Conservation (phyloP, 2,113 vertebrate genomes). For the Cricetomys ansorgei region DNA sequence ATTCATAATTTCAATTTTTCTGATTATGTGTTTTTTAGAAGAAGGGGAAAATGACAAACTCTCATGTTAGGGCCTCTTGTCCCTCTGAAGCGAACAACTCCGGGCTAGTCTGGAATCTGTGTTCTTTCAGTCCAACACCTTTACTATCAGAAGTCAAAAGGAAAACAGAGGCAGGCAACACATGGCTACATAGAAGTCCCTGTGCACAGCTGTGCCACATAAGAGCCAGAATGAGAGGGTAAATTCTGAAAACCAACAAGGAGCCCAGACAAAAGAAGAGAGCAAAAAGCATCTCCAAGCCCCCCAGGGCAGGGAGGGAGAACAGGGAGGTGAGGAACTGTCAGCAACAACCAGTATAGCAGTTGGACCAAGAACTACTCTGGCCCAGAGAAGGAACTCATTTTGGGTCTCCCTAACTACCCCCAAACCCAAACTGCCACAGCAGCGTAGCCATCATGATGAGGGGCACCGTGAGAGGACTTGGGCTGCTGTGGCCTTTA, state of each 20-base stretch:
- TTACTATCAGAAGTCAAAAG: not conserved
- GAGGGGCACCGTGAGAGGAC: too few relatives aligned
- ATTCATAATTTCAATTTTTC: conserved; percentile 1
- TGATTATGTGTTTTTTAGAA: conserved; percentile 18
- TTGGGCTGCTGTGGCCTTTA: not conserved
- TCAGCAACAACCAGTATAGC: not conserved
- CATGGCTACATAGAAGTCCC: not conserved
- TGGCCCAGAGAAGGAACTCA: not conserved
- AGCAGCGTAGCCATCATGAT: not conserved
- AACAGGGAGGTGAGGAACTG: too few relatives aligned
- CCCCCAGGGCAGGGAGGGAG: not conserved
- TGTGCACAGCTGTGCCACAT: not conserved
- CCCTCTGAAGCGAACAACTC: not conserved
- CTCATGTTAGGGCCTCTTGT: not conserved
- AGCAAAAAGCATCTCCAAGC: not conserved
- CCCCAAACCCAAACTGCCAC: not conserved
- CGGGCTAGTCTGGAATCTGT: not conserved
- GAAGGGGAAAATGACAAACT: conserved; percentile 44
- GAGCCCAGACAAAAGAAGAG: not conserved
- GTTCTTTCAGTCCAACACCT: not conserved
- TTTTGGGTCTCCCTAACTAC: not conserved
- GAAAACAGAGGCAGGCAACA: not conserved
- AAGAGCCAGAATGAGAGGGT: not conserved
- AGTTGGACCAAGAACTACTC: not conserved
- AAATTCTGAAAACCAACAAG: not conserved